Conservation (phyloP, 2,113 vertebrate genomes). For the Sclerurus mexicanus region DNA sequence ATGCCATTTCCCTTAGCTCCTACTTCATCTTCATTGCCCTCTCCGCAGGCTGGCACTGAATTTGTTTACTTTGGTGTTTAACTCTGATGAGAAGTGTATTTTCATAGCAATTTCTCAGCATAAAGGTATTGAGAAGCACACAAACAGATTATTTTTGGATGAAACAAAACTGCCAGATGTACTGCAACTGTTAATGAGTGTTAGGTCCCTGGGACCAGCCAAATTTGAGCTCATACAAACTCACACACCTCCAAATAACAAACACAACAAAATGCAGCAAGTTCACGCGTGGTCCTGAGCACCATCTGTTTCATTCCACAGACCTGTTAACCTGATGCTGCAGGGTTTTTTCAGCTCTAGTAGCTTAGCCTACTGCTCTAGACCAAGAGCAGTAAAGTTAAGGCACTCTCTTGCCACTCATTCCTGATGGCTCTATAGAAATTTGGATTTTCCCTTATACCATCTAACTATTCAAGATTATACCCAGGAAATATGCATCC, state of each 20-base stretch:
- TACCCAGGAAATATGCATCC: background rate
- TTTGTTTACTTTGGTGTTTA: background rate
- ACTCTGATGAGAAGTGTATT: background rate
- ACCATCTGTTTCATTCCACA: background rate
- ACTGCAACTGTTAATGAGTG: background rate
- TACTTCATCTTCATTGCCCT: background rate
- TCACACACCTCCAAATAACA: background rate
- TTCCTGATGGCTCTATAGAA: background rate
- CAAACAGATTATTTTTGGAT: background rate
- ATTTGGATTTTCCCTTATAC: background rate
- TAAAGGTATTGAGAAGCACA: background rate
- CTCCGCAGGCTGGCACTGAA: background rate
- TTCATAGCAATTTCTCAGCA: background rate
- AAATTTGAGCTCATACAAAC: background rate
- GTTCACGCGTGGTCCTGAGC: background rate
- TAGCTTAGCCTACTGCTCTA: background rate
- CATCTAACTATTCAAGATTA: background rate
- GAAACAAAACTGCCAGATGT: conserved; percentile 6
- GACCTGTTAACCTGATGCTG: background rate
- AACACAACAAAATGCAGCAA: background rate
- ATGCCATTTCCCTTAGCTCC: background rate
- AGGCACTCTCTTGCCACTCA: background rate
- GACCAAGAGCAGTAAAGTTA: background rate
- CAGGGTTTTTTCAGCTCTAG: background rate
- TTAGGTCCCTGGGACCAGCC: background rate